Evolutionary conservation across 92 coral and sea anemone genomes (phyloP).

Genomic region (Porites lobata): DNA sequence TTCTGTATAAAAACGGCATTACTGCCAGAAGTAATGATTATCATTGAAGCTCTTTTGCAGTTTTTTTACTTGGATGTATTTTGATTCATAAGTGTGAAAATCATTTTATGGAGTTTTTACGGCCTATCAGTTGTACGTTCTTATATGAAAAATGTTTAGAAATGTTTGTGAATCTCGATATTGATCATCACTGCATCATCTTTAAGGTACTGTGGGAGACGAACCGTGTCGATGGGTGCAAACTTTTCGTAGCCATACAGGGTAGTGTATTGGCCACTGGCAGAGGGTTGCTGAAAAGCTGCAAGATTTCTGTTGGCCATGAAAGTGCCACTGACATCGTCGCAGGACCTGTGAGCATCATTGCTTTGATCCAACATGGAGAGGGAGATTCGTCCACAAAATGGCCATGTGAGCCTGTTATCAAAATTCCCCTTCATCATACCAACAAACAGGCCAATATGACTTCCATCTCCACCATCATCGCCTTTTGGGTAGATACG

Average conservation of each 20-base stretch:
- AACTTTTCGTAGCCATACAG: conserved; percentile 88
- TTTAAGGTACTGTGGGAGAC: conserved; percentile 62
- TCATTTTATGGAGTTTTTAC: too few species aligned
- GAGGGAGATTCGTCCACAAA: conserved; percentile 79
- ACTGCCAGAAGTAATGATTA: too few species aligned
- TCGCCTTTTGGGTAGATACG: conserved; percentile 75
- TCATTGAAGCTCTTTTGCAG: too few species aligned
- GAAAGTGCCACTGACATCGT: conserved; percentile 83
- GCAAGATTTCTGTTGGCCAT: conserved; percentile 76
- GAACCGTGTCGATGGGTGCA: conserved; percentile 72
- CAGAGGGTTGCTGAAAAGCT: conserved; percentile 81
- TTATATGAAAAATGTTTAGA: too few species aligned
- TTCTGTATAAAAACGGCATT: too few species aligned
- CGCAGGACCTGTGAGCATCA: conserved; percentile 56
- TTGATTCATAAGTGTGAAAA: too few species aligned
- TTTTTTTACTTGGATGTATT: too few species aligned
- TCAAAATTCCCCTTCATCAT: conserved; percentile 79
- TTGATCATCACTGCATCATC: conserved; percentile 72
- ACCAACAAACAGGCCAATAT: conserved; percentile 78
- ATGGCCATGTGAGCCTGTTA: conserved; percentile 80
- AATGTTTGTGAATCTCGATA: conserved; percentile 65
- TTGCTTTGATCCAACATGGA: conserved; percentile 79
- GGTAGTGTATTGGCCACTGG: conserved; percentile 60
- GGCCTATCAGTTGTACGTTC: too few species aligned
- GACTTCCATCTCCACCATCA: conserved; percentile 65